Evolutionary conservation across 1,140 invertebrate species (phyloP).

Genomic region (Bradynema listronoti): DNA sequence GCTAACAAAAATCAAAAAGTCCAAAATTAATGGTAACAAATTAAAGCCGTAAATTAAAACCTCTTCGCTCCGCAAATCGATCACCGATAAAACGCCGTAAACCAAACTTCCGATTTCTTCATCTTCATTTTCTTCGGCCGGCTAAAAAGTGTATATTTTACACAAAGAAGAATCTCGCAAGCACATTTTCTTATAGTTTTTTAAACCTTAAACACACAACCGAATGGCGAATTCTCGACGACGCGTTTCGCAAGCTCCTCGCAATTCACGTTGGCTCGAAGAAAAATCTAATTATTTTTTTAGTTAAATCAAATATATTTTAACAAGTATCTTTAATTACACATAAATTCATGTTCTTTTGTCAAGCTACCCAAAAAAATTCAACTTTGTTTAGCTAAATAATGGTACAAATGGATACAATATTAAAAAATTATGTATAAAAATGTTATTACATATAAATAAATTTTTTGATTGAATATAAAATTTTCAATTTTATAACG

Average conservation of each 20-base stretch:
- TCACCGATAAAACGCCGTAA: constrained; percentile 39
- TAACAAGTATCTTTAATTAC: constrained; percentile 15
- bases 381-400: neutral
- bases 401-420: neutral
- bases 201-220: constrained; percentile 31
- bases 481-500: neutral
- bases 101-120: constrained; percentile 33
- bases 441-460: neutral
- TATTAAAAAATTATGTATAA: neutral
- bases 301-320: constrained; percentile 4
- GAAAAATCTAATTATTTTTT: constrained; percentile 29
- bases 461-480: neutral
- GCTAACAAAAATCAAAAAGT: no score
- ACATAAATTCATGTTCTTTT: constrained; percentile 6
- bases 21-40: neutral
- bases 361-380: neutral
- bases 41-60: constrained; percentile 18
- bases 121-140: constrained; percentile 35
- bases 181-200: neutral
- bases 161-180: neutral
- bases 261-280: constrained; percentile 34
- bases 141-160: constrained; percentile 1
- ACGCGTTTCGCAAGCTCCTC: constrained; percentile 33
- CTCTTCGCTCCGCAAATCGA: constrained; percentile 22
- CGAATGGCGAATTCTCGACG: constrained; percentile 31